Base-by-base conservation (phyloP, 2,113 vertebrate species). In the Anarhynchus alexandrinus region DNA sequence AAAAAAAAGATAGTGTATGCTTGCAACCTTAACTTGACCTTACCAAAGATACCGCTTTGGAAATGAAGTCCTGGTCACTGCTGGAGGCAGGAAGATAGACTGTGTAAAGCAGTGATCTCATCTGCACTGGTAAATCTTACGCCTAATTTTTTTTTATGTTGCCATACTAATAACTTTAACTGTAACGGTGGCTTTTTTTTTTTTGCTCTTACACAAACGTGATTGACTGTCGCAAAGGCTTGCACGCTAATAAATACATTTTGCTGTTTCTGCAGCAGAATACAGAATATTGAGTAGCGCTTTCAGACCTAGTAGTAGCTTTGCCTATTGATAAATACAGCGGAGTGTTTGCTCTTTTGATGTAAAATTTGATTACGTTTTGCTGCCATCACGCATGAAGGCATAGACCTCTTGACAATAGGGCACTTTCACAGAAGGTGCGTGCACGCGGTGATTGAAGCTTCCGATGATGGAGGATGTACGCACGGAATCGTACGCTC, bases 91-190 rank as follows among this genome's bases (percentile, higher is more conserved):
- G 84, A 91, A 70, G 91, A 85, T 54, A 71, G 79, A 73, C 52
- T 89, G 5, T 76, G 76, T 43, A 51, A 73, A 92, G 84, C 2
- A 86, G 77, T 96, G 95, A 97, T 96, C 94, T 97, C 96, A 97
- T 97, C 95, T 85, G 82, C 90, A 30, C 95, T 93, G 95, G 40
- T 94, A 93, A 89, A 95, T 96, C 94, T 93, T 93, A 13, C 0
- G 12, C 62, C 38, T 82, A 18, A 38, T 78, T 42, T 57, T 65
- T 79, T 82, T 89, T 92, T 19, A 11, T 64, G 42, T 67, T 91
- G 66, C 87, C 64, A 52, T 61, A 30, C 70, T 69, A 69, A 90
- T 91, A 90, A 93, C 86, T 82, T 93, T 22, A 66, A 32, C 58
- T 80, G 52, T 54, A 71, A 61, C 3, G 15, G 36, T 55, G 62